These are phyloP conservation scores for Diaperis boleti DNA, from an alignment of 2,888 invertebrate genomes.

Conservation along the genomic window DNA sequence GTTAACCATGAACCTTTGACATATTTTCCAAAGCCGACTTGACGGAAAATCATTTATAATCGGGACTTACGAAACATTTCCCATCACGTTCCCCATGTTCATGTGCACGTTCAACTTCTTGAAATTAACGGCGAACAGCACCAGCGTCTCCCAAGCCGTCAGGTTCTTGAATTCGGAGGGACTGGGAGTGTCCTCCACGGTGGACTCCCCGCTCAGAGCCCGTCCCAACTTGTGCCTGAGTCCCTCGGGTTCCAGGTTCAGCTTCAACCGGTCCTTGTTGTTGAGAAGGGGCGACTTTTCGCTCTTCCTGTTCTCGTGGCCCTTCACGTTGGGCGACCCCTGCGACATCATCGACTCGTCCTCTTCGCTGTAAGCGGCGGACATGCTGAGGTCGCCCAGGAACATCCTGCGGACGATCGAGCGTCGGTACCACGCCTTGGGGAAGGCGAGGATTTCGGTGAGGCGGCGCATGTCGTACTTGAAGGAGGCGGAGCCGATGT, in stretches of 20 bases:
- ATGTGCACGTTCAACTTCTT: constrained; percentile 96
- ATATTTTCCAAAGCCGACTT: too few relatives aligned
- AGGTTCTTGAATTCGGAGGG: constrained; percentile 74
- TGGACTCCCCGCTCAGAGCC: constrained; percentile 66
- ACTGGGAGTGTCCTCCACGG: constrained; percentile 67
- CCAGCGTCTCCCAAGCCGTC: constrained; percentile 95
- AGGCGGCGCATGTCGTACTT: constrained; percentile 98
- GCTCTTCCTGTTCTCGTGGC: constrained; percentile 49
- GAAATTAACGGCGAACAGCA: constrained; percentile 95
- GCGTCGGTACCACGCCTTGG: constrained; percentile 98
- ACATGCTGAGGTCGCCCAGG: constrained; percentile 89
- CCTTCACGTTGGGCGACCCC: constrained; percentile 51
- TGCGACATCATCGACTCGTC: constrained; percentile 49
- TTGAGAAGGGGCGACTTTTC: constrained; percentile 63
- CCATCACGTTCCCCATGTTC: constrained; percentile 99
- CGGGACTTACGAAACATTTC: constrained; percentile 84
- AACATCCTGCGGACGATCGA: constrained; percentile 93
- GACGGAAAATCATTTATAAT: too few relatives aligned
- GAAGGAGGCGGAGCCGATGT: constrained; percentile 96
- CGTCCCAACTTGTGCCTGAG: constrained; percentile 68
- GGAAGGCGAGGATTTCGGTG: constrained; percentile 97
- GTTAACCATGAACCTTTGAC: too few relatives aligned
- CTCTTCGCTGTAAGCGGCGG: constrained; percentile 61
- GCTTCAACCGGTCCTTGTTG: constrained; percentile 70
- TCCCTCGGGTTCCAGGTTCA: constrained; percentile 70